Evolutionary conservation across 2,113 vertebrate species (phyloP).

Genomic region (Promerops cafer): DNA sequence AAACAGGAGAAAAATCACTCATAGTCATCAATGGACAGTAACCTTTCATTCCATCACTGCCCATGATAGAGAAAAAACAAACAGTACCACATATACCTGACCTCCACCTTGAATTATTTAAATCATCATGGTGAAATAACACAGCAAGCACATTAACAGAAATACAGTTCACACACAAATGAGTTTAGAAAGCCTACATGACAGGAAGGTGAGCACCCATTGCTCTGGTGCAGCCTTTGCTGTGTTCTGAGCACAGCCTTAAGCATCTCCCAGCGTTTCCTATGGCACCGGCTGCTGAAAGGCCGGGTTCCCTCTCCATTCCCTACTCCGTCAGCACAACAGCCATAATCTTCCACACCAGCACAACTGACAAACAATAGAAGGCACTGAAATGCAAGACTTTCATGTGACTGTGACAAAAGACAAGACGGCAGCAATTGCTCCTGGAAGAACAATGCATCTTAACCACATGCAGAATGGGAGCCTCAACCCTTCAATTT

Average conservation of each 20-base stretch:
- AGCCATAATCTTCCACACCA: not conserved
- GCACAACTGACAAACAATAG: not conserved
- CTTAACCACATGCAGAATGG: not conserved
- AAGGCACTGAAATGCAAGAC: not conserved
- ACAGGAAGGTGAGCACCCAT: not conserved
- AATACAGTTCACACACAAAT: not conserved
- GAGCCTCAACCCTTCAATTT: slow-evolving; percentile 21
- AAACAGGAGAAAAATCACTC: not conserved
- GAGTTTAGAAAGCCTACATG: not conserved
- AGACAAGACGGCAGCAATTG: not conserved
- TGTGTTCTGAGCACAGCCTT: not conserved
- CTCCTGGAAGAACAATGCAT: slow-evolving; percentile 13
- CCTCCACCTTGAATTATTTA: not conserved
- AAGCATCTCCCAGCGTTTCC: not conserved
- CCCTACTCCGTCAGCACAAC: not conserved
- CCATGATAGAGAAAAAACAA: not conserved
- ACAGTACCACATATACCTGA: not conserved
- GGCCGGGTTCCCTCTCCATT: not conserved
- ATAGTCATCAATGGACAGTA: not conserved
- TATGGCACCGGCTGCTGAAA: rapidly evolving
- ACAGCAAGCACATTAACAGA: not conserved
- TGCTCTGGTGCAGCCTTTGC: not conserved
- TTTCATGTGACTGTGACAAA: not conserved
- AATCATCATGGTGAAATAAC: not conserved
- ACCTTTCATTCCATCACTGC: not conserved